Base-by-base conservation (phyloP, 2,888 invertebrate species). In the Phytoseiulus persimilis region DNA sequence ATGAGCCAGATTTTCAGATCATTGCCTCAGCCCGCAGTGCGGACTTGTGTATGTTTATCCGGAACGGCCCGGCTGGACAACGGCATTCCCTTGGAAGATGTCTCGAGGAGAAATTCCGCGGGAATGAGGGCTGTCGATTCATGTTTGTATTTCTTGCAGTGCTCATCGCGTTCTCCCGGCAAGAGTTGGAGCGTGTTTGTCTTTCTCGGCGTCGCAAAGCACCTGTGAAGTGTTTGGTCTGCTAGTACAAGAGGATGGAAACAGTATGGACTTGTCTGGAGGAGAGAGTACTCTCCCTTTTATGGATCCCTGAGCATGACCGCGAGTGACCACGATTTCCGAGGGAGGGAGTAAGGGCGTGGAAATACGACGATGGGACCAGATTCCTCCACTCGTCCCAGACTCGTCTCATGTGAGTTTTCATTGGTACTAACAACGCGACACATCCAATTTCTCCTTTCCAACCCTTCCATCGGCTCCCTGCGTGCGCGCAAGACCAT, bases 211-310 rank as follows among this genome's bases (percentile, higher is more conserved):
- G 32, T 32, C 32, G 33, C 32, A 87, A 87, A 87, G 87, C 87
- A 87, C 87, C 33, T 87, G 33, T 87, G 39, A 87, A 87, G 23
- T 87, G 87, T 87, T 87, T 87, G 87, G 32, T 45, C 87, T 45
- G 65, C 65, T 65, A 65, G 65, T 65, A 2, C 11, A 3, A 2
- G 18, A 65, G 65, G 14, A 28, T 11, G 18, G 14, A 65, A 39
- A 9, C 5, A 39, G 39, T 9, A 39, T 39, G 9, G 9, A 39
- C 39, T 39, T 3, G 9, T 39, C 39, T 9, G 65, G 65, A 65
- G 65, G 18, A 65, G 65, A 65, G 11, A 65, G 28, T 65, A 65
- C 65, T 2, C 28, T 11, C 18, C 65, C 18, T 65, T 23, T 65
- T 65, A 65, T 9, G 9, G 39, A 3, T 39, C 9, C 39, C 65